Percentiles rank a stretch among this genome's conserved stretches.
phyloP scores from a whole-genome alignment of 2,113 vertebrate genomes.

The Chaenogobius annularis region DNA sequence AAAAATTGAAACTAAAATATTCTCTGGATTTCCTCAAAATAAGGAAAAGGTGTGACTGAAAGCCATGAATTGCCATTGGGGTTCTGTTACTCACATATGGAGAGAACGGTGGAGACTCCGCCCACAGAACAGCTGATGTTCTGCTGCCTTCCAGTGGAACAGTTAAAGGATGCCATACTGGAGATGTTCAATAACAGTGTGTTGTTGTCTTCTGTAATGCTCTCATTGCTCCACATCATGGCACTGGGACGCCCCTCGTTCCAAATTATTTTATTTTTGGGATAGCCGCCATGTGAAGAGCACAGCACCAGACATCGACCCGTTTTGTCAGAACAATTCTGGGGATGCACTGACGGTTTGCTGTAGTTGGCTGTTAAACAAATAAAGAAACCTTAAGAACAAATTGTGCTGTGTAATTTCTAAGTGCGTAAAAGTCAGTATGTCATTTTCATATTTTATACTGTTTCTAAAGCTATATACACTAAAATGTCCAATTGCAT shows the following conservation, averaged over 20 bases:
- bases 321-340: accelerated
- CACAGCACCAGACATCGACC: conserved; percentile 19
- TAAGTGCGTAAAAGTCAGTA: no score
- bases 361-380: conserved; percentile 49
- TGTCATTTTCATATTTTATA: no score
- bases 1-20: no score
- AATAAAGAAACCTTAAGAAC: neutral
- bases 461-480: no score
- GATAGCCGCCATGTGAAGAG: conserved; percentile 44
- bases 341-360: conserved; percentile 16
- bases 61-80: neutral
- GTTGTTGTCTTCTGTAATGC: neutral
- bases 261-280: neutral
- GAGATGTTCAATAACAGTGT: conserved; percentile 21
- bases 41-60: no score
- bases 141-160: neutral
- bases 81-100: conserved; percentile 55
- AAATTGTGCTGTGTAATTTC: no score
- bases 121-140: conserved; percentile 46
- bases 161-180: conserved; percentile 36
- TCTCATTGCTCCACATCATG: neutral
- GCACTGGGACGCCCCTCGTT: neutral
- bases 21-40: no score
- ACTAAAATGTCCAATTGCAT: no score
- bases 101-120: neutral